These are phyloP conservation scores for Eulemur macaco DNA, from an alignment of 2,113 vertebrate genomes.

Conservation along the genomic window DNA sequence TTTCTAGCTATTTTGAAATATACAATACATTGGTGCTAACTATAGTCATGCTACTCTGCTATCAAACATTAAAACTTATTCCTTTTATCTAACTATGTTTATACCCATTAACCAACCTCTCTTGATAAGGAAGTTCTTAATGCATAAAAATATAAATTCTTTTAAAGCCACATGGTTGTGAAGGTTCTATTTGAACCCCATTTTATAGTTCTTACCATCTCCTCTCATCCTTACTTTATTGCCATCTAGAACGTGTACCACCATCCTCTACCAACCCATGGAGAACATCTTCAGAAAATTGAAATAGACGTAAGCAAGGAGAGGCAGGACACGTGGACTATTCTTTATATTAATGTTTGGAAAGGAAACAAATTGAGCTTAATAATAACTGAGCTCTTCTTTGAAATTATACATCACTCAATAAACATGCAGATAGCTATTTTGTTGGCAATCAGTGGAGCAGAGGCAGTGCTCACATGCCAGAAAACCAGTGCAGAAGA, in stretches of 20 bases:
- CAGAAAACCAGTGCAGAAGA: background rate
- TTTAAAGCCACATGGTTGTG: background rate
- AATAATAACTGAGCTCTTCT: background rate
- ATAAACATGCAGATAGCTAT: background rate
- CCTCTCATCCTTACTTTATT: background rate
- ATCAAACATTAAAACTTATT: background rate
- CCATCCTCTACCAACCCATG: background rate
- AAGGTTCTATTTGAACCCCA: background rate
- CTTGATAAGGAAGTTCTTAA: background rate
- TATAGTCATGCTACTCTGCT: background rate
- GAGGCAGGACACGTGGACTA: background rate
- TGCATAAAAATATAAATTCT: background rate
- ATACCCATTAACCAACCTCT: background rate
- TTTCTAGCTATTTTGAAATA: background rate
- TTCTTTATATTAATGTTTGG: conserved; percentile 14
- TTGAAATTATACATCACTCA: background rate
- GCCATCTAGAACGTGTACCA: background rate
- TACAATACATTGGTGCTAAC: background rate
- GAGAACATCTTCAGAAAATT: background rate
- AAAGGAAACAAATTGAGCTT: background rate
- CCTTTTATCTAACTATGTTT: background rate
- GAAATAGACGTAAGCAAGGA: background rate
- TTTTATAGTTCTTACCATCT: background rate
- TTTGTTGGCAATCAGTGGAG: background rate
- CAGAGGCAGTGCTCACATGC: background rate